A percentile compares a stretch with the other conserved stretches of the same genome.
Conservation (phyloP, 2,888 invertebrate species). For the Acrobasis repandana region DNA sequence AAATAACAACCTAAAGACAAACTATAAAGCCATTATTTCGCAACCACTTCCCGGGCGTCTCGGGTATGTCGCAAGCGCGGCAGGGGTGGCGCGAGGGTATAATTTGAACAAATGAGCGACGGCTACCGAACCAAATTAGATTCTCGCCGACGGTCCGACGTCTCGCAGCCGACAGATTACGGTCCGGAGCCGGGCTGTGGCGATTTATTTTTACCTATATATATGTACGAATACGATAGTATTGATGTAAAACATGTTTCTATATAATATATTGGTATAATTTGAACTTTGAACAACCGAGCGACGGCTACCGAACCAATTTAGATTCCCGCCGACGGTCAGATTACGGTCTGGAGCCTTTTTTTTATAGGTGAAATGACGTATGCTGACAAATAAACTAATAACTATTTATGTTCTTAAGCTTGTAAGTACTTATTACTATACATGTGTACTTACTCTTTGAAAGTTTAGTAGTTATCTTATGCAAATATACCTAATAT, state of each 20-base stretch:
- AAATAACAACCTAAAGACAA: neutral
- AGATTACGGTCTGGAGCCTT: conserved; percentile 17
- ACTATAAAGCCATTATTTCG: conserved; percentile 11
- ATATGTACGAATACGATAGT: neutral
- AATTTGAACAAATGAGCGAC: conserved; percentile 86
- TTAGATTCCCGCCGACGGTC: conserved; percentile 82
- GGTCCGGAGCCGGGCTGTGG: conserved; percentile 11
- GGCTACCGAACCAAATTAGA: conserved; percentile 86
- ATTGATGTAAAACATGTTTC: too few species aligned
- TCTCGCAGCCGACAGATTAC: conserved; percentile 23
- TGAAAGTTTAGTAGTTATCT: too few species aligned
- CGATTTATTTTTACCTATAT: conserved; percentile 11
- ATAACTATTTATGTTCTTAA: conserved; percentile 9
- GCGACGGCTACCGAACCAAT: conserved; percentile 84
- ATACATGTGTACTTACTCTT: neutral
- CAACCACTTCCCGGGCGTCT: conserved; percentile 24
- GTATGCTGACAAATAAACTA: neutral
- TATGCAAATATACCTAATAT: too few species aligned
- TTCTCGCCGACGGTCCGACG: conserved; percentile 68
- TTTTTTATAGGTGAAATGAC: too few species aligned
- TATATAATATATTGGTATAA: too few species aligned
- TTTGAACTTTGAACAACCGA: conserved; percentile 87
- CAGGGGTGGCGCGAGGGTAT: conserved; percentile 46
- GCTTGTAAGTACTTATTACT: too few species aligned
- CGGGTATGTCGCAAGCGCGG: conserved; percentile 15